phyloP scores from a whole-genome alignment of 2,888 invertebrate genomes.

The Actias luna region DNA sequence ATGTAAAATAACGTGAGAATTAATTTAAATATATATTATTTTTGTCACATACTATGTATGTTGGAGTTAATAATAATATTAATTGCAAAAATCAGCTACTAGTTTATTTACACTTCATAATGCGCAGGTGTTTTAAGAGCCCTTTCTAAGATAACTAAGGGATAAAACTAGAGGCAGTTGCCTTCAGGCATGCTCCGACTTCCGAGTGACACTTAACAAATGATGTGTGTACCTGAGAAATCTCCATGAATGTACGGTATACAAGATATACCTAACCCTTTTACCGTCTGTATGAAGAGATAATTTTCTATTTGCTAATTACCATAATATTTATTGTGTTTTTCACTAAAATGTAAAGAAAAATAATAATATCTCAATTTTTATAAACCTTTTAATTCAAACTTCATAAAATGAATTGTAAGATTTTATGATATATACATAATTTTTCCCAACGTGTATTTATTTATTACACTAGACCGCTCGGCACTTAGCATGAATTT shows the following conservation, averaged over 20 bases:
- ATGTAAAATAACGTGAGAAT: no score
- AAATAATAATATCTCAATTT: no score
- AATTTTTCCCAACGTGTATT: no score
- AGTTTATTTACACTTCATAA: not conserved
- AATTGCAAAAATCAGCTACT: not conserved
- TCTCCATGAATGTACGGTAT: not conserved
- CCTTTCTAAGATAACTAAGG: not conserved
- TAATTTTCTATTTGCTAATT: not conserved
- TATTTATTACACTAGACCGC: no score
- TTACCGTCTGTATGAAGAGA: not conserved
- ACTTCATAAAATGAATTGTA: no score
- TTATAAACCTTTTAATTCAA: no score
- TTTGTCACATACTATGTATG: not conserved
- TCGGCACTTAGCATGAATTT: no score
- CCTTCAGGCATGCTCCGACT: not conserved
- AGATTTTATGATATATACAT: no score
- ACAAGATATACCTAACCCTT: not conserved
- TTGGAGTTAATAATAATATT: not conserved
- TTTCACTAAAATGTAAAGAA: not conserved
- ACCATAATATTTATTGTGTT: not conserved
- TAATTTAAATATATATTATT: no score
- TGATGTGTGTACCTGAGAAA: not conserved
- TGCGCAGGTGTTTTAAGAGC: not conserved
- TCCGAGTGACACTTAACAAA: not conserved
- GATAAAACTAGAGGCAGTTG: not conserved